Conservation (phyloP, 2,113 vertebrate species). For the Electrona antarctica region DNA sequence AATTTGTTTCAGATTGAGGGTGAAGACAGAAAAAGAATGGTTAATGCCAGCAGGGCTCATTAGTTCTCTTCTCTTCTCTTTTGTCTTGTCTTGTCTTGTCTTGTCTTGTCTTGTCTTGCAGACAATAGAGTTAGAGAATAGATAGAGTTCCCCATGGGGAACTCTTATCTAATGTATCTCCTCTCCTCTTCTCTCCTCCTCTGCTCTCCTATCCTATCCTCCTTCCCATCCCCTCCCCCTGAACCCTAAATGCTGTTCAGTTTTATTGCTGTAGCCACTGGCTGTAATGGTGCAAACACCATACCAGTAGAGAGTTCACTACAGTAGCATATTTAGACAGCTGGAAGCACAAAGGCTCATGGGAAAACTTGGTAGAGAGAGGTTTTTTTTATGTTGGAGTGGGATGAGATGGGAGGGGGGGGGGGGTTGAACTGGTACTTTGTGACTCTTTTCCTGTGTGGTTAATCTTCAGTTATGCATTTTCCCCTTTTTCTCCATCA, state of each 20-base stretch:
- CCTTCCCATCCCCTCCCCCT: not conserved
- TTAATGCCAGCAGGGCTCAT: too few species aligned
- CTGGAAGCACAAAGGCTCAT: constrained; percentile 53
- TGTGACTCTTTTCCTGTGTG: constrained; percentile 51
- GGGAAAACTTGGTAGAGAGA: constrained; percentile 42
- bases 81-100: not conserved
- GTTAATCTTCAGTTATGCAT: constrained; percentile 38
- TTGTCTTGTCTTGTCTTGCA: not conserved
- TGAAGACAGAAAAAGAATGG: not conserved
- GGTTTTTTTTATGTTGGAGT: constrained; percentile 36
- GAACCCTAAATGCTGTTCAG: not conserved
- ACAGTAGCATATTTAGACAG: constrained; percentile 67
- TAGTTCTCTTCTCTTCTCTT: not conserved
- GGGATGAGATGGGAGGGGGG: constrained; percentile 25
- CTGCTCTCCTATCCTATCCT: not conserved
- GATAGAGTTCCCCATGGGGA: too few species aligned
- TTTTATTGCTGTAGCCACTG: constrained; percentile 5
- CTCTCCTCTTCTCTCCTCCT: not conserved
- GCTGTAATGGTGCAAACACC: constrained; percentile 43
- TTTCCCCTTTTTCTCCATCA: constrained; percentile 51
- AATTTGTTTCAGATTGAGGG: not conserved
- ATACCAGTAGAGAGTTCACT: constrained; percentile 41
- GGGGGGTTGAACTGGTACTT: constrained; percentile 36
- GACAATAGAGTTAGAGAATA: too few species aligned
- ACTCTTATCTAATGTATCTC: not conserved